Conservation (phyloP, 1,140 invertebrate genomes). For the Trichomalopsis sarcophagae region DNA sequence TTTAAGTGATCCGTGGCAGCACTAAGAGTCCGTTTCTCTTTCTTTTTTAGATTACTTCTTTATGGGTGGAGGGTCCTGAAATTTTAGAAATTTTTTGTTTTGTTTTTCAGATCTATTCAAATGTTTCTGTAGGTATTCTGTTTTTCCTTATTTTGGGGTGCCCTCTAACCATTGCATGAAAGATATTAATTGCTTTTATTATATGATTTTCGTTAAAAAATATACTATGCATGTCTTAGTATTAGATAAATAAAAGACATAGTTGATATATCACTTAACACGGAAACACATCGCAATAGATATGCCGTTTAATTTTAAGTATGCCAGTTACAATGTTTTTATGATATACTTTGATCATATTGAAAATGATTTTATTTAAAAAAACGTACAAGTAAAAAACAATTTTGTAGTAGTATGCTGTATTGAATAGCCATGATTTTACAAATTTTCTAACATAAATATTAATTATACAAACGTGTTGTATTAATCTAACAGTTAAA, state of each 20-base stretch:
- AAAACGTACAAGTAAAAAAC: background rate
- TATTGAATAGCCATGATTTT: conserved; percentile 34
- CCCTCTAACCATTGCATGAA: conserved; percentile 59
- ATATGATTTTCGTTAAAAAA: conserved; percentile 34
- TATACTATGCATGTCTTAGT: conserved; percentile 37
- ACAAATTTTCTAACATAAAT: background rate
- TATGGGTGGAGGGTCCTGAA: conserved; percentile 69
- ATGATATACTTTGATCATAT: background rate
- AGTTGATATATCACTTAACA: background rate
- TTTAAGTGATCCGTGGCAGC: conserved; percentile 19
- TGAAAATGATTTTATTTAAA: background rate
- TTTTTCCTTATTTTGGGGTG: conserved; percentile 57
- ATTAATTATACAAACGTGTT: background rate
- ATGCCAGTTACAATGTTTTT: background rate
- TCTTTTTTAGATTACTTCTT: conserved; percentile 54
- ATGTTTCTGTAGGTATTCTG: conserved; percentile 71
- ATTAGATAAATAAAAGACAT: conserved; percentile 10
- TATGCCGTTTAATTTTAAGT: background rate
- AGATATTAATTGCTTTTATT: conserved; percentile 42
- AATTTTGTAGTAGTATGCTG: background rate
- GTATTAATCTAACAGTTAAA: background rate
- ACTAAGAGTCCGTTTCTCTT: conserved; percentile 44
- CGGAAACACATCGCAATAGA: background rate
- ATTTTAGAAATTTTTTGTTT: conserved; percentile 67
- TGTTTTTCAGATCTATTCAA: conserved; percentile 72